Percentiles rank a stretch among this genome's conserved stretches.
phyloP scores from a whole-genome alignment of 2,113 vertebrate genomes.

The Manacus vitellinus region DNA sequence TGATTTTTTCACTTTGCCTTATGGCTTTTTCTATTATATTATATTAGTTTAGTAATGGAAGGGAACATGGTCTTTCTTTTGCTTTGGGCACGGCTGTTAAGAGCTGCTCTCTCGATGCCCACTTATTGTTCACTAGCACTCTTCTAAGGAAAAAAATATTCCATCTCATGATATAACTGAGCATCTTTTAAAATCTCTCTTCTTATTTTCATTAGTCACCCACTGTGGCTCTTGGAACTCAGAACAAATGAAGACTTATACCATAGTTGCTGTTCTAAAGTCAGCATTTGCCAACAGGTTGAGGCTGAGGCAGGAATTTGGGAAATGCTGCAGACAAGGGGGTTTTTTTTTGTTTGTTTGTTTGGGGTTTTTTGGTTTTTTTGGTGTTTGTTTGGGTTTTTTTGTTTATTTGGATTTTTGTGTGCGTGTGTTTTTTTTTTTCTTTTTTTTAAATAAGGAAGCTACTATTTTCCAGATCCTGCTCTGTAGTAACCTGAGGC shows the following conservation, averaged over 20 bases:
- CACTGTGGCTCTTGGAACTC: not conserved
- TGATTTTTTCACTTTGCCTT: not conserved
- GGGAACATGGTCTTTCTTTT: not conserved
- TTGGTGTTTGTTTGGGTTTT: not conserved
- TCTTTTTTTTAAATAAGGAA: not conserved
- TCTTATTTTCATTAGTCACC: not conserved
- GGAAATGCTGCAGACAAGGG: not conserved
- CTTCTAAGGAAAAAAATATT: not conserved
- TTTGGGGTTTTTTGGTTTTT: too few relatives aligned
- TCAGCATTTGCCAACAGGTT: slow-evolving; percentile 45
- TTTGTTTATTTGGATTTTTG: too few relatives aligned
- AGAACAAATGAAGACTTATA: not conserved
- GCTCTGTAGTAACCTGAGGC: not conserved
- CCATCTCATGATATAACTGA: not conserved
- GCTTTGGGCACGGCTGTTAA: not conserved
- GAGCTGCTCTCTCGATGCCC: not conserved
- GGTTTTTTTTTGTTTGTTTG: not conserved
- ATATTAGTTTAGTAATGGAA: not conserved
- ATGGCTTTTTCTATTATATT: not conserved
- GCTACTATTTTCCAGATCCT: not conserved
- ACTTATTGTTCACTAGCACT: not conserved
- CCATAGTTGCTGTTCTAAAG: not conserved
- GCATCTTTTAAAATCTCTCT: not conserved
- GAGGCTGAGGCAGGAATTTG: slow-evolving; percentile 33
- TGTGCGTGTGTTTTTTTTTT: too few relatives aligned